phyloP scores from a whole-genome alignment of 2,888 invertebrate genomes.

The Morpho helenor region DNA sequence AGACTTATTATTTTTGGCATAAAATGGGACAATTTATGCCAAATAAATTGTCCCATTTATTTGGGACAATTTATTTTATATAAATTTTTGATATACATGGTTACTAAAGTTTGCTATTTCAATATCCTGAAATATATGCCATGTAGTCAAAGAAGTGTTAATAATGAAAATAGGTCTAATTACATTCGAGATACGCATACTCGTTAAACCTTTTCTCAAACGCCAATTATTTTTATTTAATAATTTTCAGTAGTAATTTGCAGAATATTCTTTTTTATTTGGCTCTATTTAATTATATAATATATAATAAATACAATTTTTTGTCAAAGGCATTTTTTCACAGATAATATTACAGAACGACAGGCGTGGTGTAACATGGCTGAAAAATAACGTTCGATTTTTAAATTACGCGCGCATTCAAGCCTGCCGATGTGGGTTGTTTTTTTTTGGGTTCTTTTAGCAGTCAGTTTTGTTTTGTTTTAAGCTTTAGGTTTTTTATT shows the following conservation, averaged over 20 bases:
- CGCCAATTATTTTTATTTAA: conserved; percentile 11
- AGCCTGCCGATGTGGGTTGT: conserved; percentile 12
- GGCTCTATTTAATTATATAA: conserved; percentile 21
- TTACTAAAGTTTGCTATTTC: too few species aligned
- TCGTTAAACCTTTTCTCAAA: conserved; percentile 8
- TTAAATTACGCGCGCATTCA: conserved; percentile 11
- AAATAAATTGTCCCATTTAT: too few species aligned
- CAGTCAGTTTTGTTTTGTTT: conserved; percentile 13
- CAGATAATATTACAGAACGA: conserved; percentile 29
- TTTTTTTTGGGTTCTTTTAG: conserved; percentile 13
- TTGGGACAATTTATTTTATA: too few species aligned
- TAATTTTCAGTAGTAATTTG: conserved; percentile 22
- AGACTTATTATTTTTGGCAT: too few species aligned
- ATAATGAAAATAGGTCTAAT: conserved; percentile 4
- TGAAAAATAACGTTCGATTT: conserved; percentile 15
- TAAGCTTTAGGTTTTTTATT: conserved; percentile 59
- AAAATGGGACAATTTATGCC: too few species aligned
- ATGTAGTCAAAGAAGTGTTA: too few species aligned
- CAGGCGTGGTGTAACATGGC: conserved; percentile 11
- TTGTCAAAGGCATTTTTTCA: conserved; percentile 39
- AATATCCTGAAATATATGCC: too few species aligned
- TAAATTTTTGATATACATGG: too few species aligned
- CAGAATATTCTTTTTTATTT: conserved; percentile 20
- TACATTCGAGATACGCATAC: conserved; percentile 4
- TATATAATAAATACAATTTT: conserved; percentile 19